Evolutionary conservation across 2,113 vertebrate species (phyloP), one percentile per base, ranked within the genome.

Genomic region (Raja brachyura): DNA sequence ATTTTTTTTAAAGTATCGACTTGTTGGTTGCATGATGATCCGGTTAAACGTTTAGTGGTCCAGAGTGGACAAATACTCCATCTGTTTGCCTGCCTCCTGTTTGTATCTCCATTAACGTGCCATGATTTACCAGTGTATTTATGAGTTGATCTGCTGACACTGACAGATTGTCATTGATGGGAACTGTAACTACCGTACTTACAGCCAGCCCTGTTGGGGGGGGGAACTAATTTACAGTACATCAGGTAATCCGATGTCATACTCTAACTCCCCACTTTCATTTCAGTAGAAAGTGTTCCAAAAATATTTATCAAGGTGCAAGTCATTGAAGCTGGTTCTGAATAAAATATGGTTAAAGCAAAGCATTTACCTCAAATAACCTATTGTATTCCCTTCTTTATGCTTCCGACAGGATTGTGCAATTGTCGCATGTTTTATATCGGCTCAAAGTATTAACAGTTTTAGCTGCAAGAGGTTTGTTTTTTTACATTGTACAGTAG

Each of bases 291-390:
- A 92, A 70, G 68, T 92, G 33, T 92, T 92, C 68, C 39, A 73
- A 92, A 92, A 73, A 54, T 73, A 92, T 92, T 92, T 73, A 92
- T 92, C 90, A 73, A 73, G 66, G 9, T 92, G 90, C 90, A 74
- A 74, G 11, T 92, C 25, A 92, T 28, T 92, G 73, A 70, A 92
- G 33, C 39, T 54, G 39, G 68, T 92, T 73, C 33, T 92, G 90
- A 92, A 92, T 92, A 92, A 92, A 92, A 73, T 39, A 70, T 92
- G 68, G 66, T 92, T 92, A 48, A 92, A 92, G 59, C 66, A 92
- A 28, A 28, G 10, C 31, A 54, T 73, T 48, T 70, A 31, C 33
- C 70, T 74, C 90, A 92, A 28, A 28, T 14, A 73, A 20, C 31
- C 66, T 92, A 4, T 54, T 92, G 48, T 74, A 54, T 74, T 90